These are phyloP conservation scores for Chelon auratus DNA, from an alignment of 2,797 vertebrate genomes.

Conservation along the genomic window DNA sequence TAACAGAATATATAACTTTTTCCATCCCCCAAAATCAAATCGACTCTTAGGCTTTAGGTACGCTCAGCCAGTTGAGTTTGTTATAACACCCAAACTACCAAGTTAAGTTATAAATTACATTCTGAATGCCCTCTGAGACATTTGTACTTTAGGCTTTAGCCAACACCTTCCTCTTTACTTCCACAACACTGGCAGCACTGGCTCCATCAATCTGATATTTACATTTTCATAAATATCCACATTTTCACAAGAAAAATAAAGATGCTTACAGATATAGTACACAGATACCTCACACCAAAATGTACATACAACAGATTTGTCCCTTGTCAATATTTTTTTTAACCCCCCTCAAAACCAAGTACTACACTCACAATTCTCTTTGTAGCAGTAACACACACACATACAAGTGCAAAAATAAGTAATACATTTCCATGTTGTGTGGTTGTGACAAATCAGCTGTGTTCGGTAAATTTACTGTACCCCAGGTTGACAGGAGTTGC, in stretches of 20 bases:
- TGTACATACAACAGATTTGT: slow-evolving; percentile 73
- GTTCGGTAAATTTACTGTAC: slow-evolving; percentile 54
- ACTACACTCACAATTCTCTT: slow-evolving; percentile 57
- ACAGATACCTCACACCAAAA: slow-evolving; percentile 83
- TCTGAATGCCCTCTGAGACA: slow-evolving; percentile 61
- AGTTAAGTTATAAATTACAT: slow-evolving; percentile 72
- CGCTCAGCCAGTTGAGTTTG: slow-evolving; percentile 48
- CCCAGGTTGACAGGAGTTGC: slow-evolving; percentile 58
- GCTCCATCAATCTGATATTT: slow-evolving; percentile 78
- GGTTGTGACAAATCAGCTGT: slow-evolving; percentile 58
- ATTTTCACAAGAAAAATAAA: slow-evolving; percentile 86
- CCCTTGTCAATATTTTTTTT: slow-evolving; percentile 32
- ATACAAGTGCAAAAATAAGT: slow-evolving; percentile 77
- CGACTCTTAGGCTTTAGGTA: slow-evolving; percentile 38
- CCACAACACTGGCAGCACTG: slow-evolving; percentile 60
- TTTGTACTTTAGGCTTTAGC: slow-evolving; percentile 35
- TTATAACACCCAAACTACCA: slow-evolving; percentile 35
- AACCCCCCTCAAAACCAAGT: slow-evolving; percentile 19
- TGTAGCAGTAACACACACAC: slow-evolving; percentile 52
- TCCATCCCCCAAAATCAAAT: slow-evolving; percentile 22
- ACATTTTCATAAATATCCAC: slow-evolving; percentile 84
- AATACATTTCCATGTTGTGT: slow-evolving; percentile 59
- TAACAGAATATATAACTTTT: slow-evolving; percentile 3
- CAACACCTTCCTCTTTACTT: slow-evolving; percentile 16
- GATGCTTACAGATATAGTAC: slow-evolving; percentile 82